Evolutionary conservation across 2,888 invertebrate species (phyloP).

Genomic region (Agrochola macilenta): DNA sequence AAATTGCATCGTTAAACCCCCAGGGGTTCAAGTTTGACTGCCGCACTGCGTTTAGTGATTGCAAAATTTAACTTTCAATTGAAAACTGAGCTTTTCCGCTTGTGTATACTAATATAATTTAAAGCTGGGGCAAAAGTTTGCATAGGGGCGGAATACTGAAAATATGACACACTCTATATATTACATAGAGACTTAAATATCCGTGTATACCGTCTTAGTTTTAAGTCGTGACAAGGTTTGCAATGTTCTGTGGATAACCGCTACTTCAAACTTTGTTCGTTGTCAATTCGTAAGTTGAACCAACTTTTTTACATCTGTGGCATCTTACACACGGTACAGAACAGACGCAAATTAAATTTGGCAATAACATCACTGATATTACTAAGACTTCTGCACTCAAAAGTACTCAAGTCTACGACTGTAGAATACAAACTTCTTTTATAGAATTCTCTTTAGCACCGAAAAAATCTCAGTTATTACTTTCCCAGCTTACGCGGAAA

Average conservation of each 20-base stretch:
- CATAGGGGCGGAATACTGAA: conserved; percentile 20
- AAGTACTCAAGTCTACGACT: neutral
- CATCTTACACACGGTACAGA: neutral
- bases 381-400: neutral
- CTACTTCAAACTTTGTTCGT: neutral
- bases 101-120: conserved; percentile 55
- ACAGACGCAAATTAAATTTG: neutral
- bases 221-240: neutral
- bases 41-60: conserved; percentile 58
- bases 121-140: conserved; percentile 43
- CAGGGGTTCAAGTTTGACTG: conserved; percentile 55
- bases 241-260: neutral
- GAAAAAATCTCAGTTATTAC: neutral
- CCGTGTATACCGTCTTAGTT: neutral
- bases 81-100: conserved; percentile 57
- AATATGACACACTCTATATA: conserved; percentile 41
- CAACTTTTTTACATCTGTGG: neutral
- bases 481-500: neutral
- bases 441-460: neutral
- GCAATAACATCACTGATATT: neutral
- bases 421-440: neutral
- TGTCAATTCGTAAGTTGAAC: neutral
- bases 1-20: conserved; percentile 56
- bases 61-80: conserved; percentile 61
- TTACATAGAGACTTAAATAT: conserved; percentile 1